Base-by-base conservation (phyloP, 2,888 invertebrate genomes). In the Tubulanus polymorphus region DNA sequence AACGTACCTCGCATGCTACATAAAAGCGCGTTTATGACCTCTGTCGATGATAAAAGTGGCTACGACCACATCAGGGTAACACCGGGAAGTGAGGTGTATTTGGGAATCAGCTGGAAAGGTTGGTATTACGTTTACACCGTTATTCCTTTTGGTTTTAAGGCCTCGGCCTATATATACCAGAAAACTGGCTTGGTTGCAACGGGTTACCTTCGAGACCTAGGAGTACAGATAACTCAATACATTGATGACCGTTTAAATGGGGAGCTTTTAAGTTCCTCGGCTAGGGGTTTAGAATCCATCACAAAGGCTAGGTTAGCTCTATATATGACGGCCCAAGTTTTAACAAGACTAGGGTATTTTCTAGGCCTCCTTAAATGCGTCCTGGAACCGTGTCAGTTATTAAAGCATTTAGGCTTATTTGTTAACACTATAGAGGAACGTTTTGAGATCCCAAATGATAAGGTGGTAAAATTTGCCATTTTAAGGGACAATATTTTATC, bases 81-180 rank as follows among this genome's bases (percentile, higher is more conserved):
- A n/a, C 12, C 15, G 37, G 20, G 48, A 10, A 45, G 47, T 1
- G 26, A 51, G 28, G 54, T 25, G 20, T 56, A 54, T 47, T 56
- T 56, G 51, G 59, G 56, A 8, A 37, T 59, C 2, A 48, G 54
- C 29, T 59, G 48, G 41, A 50, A 46, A 1, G 52, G 51, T 1
- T 53, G 55, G 53, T 47, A 41, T 37, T 50, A 54, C 25, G 48
- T 29, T 1, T 61, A 27, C 48, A 71, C 68, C 62, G 63, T n/a
- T 56, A 66, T 49, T 62, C 69, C 35, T 25, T 62, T 59, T 41
- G 56, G 59, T 1, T 59, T 51, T 53, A 59, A 59, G 37, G 47
- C 35, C 1, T 51, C 53, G 1, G 23, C 59, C 20, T 59, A 35
- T 27, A 50, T 59, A 6, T 56, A 59, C 25, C 56, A 53, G 29